A percentile compares a stretch with the other conserved stretches of the same genome.
Conservation (phyloP, 2,113 vertebrate species). For the Mobula birostris region DNA sequence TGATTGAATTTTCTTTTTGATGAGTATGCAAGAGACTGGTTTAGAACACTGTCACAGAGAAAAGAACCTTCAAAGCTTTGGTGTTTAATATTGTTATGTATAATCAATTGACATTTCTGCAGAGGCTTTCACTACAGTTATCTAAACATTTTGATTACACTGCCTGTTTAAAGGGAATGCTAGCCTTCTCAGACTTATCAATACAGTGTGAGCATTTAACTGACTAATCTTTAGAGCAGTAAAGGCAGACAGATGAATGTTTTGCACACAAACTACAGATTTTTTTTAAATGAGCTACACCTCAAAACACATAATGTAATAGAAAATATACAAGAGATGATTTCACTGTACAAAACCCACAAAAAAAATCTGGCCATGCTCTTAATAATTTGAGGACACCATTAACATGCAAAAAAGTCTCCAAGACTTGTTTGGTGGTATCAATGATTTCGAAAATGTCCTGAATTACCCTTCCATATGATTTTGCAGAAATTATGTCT, state of each 20-base stretch:
- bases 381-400: neutral
- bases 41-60: slow-evolving; percentile 10
- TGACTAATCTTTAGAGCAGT: neutral
- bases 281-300: neutral
- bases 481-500: neutral
- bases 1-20: slow-evolving; percentile 29
- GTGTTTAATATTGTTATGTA: neutral
- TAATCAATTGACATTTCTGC: slow-evolving; percentile 34
- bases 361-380: neutral
- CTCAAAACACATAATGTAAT: neutral
- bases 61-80: slow-evolving; percentile 14
- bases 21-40: slow-evolving; percentile 28
- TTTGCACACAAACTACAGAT: neutral
- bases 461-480: neutral
- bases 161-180: neutral
- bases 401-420: neutral
- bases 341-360: neutral
- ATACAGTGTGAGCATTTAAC: neutral
- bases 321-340: neutral
- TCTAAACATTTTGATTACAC: slow-evolving; percentile 32
- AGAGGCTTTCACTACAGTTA: slow-evolving; percentile 5
- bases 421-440: neutral
- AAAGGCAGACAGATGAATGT: neutral
- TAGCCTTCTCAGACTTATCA: neutral
- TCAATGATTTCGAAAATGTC: neutral